These are phyloP conservation scores for Trisateles emortualis DNA, from an alignment of 2,888 invertebrate species.

Conservation along the genomic window DNA sequence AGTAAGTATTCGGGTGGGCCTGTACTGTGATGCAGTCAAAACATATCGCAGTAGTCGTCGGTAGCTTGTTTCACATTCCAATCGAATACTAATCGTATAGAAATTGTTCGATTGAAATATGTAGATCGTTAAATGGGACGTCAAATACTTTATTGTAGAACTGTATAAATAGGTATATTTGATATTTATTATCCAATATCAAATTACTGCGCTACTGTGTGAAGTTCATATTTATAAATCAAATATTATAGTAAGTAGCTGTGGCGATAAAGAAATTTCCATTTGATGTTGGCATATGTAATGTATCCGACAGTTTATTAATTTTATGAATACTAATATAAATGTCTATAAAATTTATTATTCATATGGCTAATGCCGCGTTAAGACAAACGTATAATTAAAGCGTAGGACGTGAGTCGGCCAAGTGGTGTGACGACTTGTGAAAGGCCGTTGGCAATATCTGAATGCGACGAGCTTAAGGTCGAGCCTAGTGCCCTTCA, in stretches of 20 bases:
- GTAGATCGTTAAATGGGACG: constrained; percentile 52
- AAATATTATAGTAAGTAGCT: constrained; percentile 10
- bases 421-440: no score
- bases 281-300: background rate
- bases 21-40: constrained; percentile 53
- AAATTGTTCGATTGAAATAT: constrained; percentile 36
- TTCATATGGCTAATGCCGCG: no score
- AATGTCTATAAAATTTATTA: background rate
- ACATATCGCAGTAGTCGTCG: constrained; percentile 54
- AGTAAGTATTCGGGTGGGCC: constrained; percentile 64
- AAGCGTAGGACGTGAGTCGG: no score
- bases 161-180: constrained; percentile 35
- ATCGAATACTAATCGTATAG: constrained; percentile 54
- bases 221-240: constrained; percentile 24
- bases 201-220: constrained; percentile 40
- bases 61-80: constrained; percentile 57
- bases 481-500: no score
- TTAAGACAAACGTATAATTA: no score
- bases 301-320: background rate
- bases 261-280: constrained; percentile 14
- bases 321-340: background rate
- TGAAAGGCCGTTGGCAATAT: no score
- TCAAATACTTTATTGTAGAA: constrained; percentile 55
- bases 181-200: constrained; percentile 24
- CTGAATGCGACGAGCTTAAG: no score